Conservation (phyloP, 2,113 vertebrate species). For the Pelvicachromis taeniatus region DNA sequence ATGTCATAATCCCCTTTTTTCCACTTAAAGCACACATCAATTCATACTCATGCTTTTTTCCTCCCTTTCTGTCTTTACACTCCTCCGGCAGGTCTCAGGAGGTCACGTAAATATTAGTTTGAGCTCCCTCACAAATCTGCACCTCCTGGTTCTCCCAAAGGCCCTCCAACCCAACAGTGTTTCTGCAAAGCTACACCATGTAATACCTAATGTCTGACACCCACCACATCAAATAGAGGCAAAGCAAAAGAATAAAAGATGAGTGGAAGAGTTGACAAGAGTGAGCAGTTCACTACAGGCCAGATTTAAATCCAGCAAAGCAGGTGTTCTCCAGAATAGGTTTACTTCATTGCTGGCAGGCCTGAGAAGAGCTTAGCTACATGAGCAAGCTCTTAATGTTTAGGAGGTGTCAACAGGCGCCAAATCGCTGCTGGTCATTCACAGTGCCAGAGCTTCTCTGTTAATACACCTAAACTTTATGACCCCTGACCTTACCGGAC, state of each 20-base stretch:
- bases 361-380: slow-evolving; percentile 14
- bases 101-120: slow-evolving; percentile 74
- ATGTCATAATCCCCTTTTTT: not conserved
- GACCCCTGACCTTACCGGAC: slow-evolving; percentile 48
- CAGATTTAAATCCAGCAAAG: slow-evolving; percentile 36
- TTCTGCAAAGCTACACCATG: slow-evolving; percentile 4
- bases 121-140: slow-evolving; percentile 69
- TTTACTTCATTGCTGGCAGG: not conserved
- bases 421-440: slow-evolving; percentile 15
- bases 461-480: slow-evolving; percentile 47
- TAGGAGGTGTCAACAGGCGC: slow-evolving; percentile 45
- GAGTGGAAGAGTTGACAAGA: slow-evolving; percentile 25
- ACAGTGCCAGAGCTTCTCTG: slow-evolving; percentile 30
- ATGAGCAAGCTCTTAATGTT: slow-evolving; percentile 29
- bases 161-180: not conserved
- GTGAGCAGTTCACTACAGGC: not conserved
- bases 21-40: not conserved
- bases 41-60: slow-evolving; percentile 15
- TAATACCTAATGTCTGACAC: slow-evolving; percentile 18
- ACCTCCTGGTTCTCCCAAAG: slow-evolving; percentile 30
- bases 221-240: not conserved
- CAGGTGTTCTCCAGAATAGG: slow-evolving; percentile 43
- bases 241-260: not conserved
- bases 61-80: slow-evolving; percentile 16
- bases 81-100: slow-evolving; percentile 46